Base-by-base conservation (phyloP, 2,888 invertebrate species). In the Atethmia centrago region DNA sequence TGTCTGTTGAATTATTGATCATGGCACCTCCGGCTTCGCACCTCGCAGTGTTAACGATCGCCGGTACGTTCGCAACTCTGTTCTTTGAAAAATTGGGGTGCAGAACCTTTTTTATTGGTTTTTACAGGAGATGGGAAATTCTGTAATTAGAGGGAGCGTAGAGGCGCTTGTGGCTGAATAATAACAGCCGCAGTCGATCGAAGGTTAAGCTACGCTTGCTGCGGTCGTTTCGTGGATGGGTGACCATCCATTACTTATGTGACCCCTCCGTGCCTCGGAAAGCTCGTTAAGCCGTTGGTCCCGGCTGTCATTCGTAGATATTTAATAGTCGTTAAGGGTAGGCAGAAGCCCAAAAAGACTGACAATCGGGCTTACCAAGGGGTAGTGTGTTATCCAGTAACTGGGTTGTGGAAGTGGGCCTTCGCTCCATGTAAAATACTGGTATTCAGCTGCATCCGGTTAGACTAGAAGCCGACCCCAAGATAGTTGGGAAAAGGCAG, bases 1-100 rank as follows among this genome's bases (percentile, higher is more conserved):
- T 62, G 66, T 62, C 63, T 61, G 28, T 45, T 85, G 84, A 82
- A 84, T 85, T 66, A 85, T 85, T 85, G 82, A 85, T 77, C 62
- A 45, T 28, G 45, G 56, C 59, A 53, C 31, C 80, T 71, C 51
- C 58, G 47, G 56, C 68, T 62, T 80, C 71, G 64, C 77, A 80
- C 80, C 77, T 71, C 64, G 66, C 31, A 65, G 66, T 76, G 72
- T 84, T 74, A 84, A 80, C 74, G 84, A 74, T 80, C 71, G 77
- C 49, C 65, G 61, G 59, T 73, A 53, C 66, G 55, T 51, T 71
- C 36, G n/a, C 42, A 76, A 62, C 56, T 69, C 56, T 71, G 62
- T 63, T 64, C 62, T 71, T 64, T 69, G 66, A 77, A 70, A 77
- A 84, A 74, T 79, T 76, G 61, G 65, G 73, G 66, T 65, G 42